phyloP scores from a whole-genome alignment of 2,888 invertebrate species.

The Agrotis clavis region DNA sequence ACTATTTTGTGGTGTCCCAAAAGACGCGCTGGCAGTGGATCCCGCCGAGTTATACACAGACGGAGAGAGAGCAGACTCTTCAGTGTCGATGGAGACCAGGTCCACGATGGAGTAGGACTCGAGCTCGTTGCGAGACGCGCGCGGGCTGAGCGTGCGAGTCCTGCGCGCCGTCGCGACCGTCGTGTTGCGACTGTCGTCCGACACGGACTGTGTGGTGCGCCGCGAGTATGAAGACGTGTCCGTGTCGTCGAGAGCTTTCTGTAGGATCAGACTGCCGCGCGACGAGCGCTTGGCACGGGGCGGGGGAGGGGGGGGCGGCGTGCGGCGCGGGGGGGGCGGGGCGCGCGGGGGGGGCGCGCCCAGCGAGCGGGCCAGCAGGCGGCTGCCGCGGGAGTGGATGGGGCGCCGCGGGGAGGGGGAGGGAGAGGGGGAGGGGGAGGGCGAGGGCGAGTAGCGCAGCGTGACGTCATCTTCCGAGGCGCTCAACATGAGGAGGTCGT shows the following conservation, averaged over 20 bases:
- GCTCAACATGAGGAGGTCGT: conserved; percentile 61
- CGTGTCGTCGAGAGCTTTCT: conserved; percentile 68
- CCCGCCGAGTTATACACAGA: conserved; percentile 79
- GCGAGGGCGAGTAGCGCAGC: conserved; percentile 72
- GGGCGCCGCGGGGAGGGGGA: conserved; percentile 59
- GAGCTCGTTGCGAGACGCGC: conserved; percentile 54
- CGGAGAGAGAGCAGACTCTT: conserved; percentile 68
- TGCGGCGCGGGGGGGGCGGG: too few relatives aligned
- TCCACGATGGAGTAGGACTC: conserved; percentile 86
- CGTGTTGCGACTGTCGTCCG: conserved; percentile 58
- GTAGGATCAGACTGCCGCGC: conserved; percentile 72
- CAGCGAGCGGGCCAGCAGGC: conserved; percentile 68
- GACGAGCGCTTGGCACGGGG: conserved; percentile 49
- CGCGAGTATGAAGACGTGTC: conserved; percentile 13
- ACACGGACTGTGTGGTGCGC: conserved; percentile 18
- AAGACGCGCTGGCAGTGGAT: conserved; percentile 68
- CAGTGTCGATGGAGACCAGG: conserved; percentile 79
- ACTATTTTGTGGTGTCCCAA: conserved; percentile 71
- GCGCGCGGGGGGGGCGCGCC: too few relatives aligned
- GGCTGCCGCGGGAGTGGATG: conserved; percentile 75
- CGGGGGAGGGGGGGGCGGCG: too few relatives aligned
- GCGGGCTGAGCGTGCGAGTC: conserved; percentile 69
- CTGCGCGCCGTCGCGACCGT: conserved; percentile 64
- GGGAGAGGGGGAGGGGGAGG: conserved; percentile 3
- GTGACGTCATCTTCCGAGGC: conserved; percentile 71